Evolutionary conservation across 1,140 invertebrate species (phyloP).

Genomic region (Listronotus oregonensis): DNA sequence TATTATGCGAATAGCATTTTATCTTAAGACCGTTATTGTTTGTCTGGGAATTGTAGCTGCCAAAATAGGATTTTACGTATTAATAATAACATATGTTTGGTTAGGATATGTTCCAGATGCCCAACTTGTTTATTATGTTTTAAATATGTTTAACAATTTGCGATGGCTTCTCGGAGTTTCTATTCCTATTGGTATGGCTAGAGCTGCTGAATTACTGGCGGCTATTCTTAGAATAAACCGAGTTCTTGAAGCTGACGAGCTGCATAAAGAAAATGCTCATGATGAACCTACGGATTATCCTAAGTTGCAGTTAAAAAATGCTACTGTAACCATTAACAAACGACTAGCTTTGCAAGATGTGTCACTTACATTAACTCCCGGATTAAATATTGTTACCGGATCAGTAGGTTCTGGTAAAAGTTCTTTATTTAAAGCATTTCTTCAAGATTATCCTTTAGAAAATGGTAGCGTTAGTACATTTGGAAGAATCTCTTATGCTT

Average conservation of each 20-base stretch:
- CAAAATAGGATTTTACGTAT: constrained; percentile 57
- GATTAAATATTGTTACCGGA: constrained; percentile 74
- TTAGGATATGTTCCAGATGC: constrained; percentile 70
- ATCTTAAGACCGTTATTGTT: constrained; percentile 35
- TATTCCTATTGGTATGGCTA: constrained; percentile 70
- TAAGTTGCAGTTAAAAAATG: constrained; percentile 30
- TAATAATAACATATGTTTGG: constrained; percentile 75
- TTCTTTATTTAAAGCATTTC: constrained; percentile 71
- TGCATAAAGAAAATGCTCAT: constrained; percentile 29
- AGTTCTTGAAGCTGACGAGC: constrained; percentile 41
- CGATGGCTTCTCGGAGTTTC: constrained; percentile 74
- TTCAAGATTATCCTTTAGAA: constrained; percentile 71
- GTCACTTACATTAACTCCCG: constrained; percentile 65
- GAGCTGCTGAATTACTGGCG: constrained; percentile 58
- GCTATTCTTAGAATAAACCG: constrained; percentile 39
- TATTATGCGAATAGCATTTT: constrained; percentile 35
- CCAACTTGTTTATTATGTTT: constrained; percentile 75
- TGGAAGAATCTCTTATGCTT: constrained; percentile 76
- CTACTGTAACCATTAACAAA: constrained; percentile 43
- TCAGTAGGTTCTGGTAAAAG: constrained; percentile 83
- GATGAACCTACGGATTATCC: constrained; percentile 19
- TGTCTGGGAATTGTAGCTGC: constrained; percentile 63
- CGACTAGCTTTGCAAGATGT: constrained; percentile 60
- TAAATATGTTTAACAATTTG: constrained; percentile 74
- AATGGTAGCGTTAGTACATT: constrained; percentile 65